Conservation (phyloP, 2,888 invertebrate species). For the Drosophila testacea region DNA sequence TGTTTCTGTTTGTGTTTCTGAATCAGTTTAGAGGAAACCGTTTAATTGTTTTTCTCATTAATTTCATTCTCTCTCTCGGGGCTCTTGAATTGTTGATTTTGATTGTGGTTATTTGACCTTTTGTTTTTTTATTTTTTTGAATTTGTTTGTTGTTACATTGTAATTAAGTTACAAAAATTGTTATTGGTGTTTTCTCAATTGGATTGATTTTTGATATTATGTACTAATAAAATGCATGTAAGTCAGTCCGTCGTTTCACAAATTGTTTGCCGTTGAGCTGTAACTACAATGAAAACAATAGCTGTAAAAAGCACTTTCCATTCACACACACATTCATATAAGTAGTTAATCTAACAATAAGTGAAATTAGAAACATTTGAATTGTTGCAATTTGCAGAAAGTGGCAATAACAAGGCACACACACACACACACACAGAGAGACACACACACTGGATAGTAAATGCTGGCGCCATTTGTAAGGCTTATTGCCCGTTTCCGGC, state of each 20-base stretch:
- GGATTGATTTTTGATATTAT: slow-evolving; percentile 70
- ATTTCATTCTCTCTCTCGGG: slow-evolving; percentile 1
- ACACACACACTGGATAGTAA: slow-evolving; percentile 8
- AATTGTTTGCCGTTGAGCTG: slow-evolving; percentile 71
- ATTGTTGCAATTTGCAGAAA: slow-evolving; percentile 52
- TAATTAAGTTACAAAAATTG: slow-evolving; percentile 56
- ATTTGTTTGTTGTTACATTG: slow-evolving; percentile 38
- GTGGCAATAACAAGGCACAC: slow-evolving; percentile 28
- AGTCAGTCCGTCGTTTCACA: slow-evolving; percentile 82
- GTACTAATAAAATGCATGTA: slow-evolving; percentile 81
- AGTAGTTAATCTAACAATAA: not conserved
- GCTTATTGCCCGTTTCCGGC: slow-evolving; percentile 52
- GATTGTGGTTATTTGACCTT: not conserved
- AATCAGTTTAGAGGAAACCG: slow-evolving; percentile 49
- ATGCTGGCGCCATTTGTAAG: slow-evolving; percentile 44
- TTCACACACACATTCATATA: slow-evolving; percentile 10
- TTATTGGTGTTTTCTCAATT: slow-evolving; percentile 62
- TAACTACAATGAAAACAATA: slow-evolving; percentile 42
- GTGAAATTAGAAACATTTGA: slow-evolving; percentile 49
- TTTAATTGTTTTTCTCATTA: slow-evolving; percentile 40
- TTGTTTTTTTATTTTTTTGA: slow-evolving; percentile 16
- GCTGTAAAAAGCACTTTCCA: slow-evolving; percentile 11
- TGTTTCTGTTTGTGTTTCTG: not conserved
- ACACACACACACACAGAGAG: slow-evolving; percentile 1
- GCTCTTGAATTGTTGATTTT: slow-evolving; percentile 5